phyloP scores from a whole-genome alignment of 2,888 invertebrate species.

The Trissoscelio sp. region DNA sequence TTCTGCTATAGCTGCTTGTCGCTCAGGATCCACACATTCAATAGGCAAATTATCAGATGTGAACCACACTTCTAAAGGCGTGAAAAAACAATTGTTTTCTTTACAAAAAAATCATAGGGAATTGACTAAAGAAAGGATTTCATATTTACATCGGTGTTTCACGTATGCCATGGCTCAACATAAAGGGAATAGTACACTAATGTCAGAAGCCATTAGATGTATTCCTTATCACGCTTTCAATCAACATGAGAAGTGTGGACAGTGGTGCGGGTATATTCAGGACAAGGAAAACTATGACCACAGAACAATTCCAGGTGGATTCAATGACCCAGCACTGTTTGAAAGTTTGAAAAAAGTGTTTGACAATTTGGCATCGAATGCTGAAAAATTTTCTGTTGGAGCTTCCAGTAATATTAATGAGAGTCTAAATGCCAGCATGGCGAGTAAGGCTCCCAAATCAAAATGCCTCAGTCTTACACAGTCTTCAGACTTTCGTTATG shows the following conservation, averaged over 20 bases:
- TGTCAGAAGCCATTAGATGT: constrained; percentile 50
- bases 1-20: constrained; percentile 69
- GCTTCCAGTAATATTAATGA: constrained; percentile 66
- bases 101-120: constrained; percentile 34
- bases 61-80: constrained; percentile 69
- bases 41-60: constrained; percentile 70
- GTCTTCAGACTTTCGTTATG: constrained; percentile 66
- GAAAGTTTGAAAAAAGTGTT: background rate
- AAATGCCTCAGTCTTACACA: constrained; percentile 49
- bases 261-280: constrained; percentile 29
- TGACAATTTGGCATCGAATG: constrained; percentile 36
- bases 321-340: constrained; percentile 51
- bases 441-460: constrained; percentile 67
- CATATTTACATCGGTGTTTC: constrained; percentile 70
- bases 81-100: constrained; percentile 63
- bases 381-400: constrained; percentile 52
- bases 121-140: constrained; percentile 56
- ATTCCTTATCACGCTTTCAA: constrained; percentile 68
- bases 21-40: constrained; percentile 55
- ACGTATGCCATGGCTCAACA: constrained; percentile 70
- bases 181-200: constrained; percentile 51
- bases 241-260: constrained; percentile 60
- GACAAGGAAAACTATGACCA: constrained; percentile 55
- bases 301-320: constrained; percentile 48
- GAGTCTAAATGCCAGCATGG: constrained; percentile 66